Evolutionary conservation across 2,113 vertebrate species (phyloP).

Genomic region (Xiphophorus hellerii): DNA sequence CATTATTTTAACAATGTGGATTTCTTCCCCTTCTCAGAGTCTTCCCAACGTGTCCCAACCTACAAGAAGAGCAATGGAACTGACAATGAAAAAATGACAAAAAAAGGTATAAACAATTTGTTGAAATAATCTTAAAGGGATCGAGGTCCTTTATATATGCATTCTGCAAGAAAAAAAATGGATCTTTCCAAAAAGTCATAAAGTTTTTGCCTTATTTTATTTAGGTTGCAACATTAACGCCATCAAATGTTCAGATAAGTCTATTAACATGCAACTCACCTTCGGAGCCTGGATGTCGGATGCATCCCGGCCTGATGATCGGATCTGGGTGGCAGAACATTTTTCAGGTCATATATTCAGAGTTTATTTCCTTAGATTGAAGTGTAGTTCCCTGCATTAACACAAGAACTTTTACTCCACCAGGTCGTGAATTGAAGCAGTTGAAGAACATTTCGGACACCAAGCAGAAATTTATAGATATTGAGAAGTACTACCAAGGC

Average conservation of each 20-base stretch:
- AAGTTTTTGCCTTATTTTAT: constrained; percentile 13
- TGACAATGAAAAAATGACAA: neutral
- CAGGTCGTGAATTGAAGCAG: constrained; percentile 83
- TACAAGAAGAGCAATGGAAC: constrained; percentile 10
- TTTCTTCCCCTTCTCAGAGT: constrained; percentile 6
- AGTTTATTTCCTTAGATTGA: neutral
- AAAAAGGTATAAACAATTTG: constrained; percentile 20
- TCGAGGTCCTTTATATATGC: neutral
- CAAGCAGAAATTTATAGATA: constrained; percentile 72
- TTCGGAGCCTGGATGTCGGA: constrained; percentile 90
- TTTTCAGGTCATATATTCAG: constrained; percentile 84
- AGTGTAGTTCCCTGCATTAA: neutral
- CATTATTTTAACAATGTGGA: neutral
- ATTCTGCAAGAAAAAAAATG: neutral
- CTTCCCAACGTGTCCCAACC: constrained; percentile 1
- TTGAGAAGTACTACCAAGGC: constrained; percentile 82
- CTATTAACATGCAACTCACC: constrained; percentile 76
- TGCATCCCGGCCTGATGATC: constrained; percentile 73
- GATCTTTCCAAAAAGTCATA: neutral
- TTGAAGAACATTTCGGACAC: constrained; percentile 77
- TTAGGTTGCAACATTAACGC: constrained; percentile 78
- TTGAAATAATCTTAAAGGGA: neutral
- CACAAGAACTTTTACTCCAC: neutral
- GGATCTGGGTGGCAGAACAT: constrained; percentile 87
- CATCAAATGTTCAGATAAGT: constrained; percentile 79